phyloP scores from a whole-genome alignment of 2,888 invertebrate genomes.

The Amiota communis region DNA sequence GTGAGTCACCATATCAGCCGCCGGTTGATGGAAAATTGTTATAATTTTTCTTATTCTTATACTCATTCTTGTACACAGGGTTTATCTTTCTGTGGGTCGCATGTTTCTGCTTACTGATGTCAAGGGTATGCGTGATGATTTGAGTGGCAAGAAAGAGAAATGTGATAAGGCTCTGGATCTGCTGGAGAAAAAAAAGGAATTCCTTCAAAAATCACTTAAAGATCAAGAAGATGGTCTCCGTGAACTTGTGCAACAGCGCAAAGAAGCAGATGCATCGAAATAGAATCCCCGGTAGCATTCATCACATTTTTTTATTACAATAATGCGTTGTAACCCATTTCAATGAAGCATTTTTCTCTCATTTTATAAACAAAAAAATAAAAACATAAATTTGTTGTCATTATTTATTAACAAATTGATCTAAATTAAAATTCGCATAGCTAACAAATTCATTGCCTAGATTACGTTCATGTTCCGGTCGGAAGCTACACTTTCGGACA shows the following conservation, averaged over 20 bases:
- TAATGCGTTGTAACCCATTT: background rate
- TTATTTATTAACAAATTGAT: conserved; percentile 64
- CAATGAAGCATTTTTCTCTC: background rate
- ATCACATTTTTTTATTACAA: conserved; percentile 50
- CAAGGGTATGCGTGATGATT: conserved; percentile 77
- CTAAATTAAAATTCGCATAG: conserved; percentile 89
- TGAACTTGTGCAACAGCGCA: conserved; percentile 83
- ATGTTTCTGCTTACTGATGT: conserved; percentile 84
- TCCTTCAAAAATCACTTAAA: conserved; percentile 82
- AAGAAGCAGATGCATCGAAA: conserved; percentile 71
- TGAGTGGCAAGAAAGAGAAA: conserved; percentile 76
- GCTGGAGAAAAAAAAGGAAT: conserved; percentile 82
- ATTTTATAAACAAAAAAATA: conserved; percentile 7
- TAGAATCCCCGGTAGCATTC: conserved; percentile 49
- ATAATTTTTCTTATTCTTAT: background rate
- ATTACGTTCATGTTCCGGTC: conserved; percentile 89
- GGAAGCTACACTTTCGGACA: conserved; percentile 80
- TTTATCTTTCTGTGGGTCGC: conserved; percentile 80
- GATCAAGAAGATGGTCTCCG: conserved; percentile 88
- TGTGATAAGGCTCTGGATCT: conserved; percentile 81
- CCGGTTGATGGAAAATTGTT: no score
- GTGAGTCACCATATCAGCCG: conserved; percentile 48
- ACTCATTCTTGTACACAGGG: conserved; percentile 59
- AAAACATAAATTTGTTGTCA: background rate
- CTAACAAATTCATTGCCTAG: conserved; percentile 94